Percentiles rank a stretch among this genome's conserved stretches.
Evolutionary conservation across 2,113 vertebrate genomes (phyloP).

Genomic region (Syrrhaptes paradoxus): DNA sequence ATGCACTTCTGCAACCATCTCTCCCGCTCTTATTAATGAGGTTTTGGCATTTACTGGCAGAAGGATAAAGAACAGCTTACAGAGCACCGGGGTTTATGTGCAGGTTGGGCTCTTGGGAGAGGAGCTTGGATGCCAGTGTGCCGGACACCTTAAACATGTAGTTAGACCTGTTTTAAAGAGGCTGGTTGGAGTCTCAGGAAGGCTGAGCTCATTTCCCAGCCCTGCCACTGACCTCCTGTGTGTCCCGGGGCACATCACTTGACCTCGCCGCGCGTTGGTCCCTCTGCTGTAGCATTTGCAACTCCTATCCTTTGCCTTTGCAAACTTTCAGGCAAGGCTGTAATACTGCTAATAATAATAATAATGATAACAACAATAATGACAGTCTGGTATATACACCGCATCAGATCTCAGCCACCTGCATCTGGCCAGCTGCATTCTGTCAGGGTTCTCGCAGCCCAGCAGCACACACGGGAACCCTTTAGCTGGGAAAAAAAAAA

Average conservation of each 20-base stretch:
- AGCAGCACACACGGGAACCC: slow-evolving; percentile 10
- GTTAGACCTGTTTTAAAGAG: not conserved
- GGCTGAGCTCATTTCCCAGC: not conserved
- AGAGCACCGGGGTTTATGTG: not conserved
- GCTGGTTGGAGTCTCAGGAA: not conserved
- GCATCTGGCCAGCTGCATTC: not conserved
- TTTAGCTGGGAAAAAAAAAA: not conserved
- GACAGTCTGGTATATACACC: not conserved
- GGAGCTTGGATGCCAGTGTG: not conserved
- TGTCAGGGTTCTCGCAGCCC: not conserved
- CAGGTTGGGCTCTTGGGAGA: not conserved
- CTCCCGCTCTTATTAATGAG: not conserved
- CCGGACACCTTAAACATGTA: not conserved
- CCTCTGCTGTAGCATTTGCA: not conserved
- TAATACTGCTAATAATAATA: not conserved
- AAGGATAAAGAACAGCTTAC: not conserved
- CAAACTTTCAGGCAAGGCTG: not conserved
- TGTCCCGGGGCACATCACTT: not conserved
- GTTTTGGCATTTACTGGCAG: not conserved
- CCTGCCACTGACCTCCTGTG: not conserved
- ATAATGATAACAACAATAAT: not conserved
- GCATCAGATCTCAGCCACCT: slow-evolving; percentile 3
- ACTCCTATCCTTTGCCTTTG: not conserved
- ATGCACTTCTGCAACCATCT: slow-evolving; percentile 31
- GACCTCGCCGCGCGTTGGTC: not conserved